A percentile compares a stretch with the other conserved stretches of the same genome.
These are phyloP conservation scores for Ciconia boyciana DNA, from an alignment of 2,113 vertebrate genomes.

Conservation along the genomic window DNA sequence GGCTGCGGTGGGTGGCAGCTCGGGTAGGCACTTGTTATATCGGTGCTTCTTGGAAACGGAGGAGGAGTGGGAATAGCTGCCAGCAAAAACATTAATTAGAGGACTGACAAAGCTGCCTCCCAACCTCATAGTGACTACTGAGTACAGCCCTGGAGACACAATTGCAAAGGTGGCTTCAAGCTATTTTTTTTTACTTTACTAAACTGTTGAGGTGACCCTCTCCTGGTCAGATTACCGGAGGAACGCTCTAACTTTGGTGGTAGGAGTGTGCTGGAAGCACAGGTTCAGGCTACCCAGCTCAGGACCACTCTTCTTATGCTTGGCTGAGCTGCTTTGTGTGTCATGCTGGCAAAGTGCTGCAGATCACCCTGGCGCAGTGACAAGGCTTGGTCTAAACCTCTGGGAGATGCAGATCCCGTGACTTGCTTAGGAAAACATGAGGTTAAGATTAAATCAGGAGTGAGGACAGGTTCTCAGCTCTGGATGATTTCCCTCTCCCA, in stretches of 20 bases:
- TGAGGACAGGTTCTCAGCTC: background rate
- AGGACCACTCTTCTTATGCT: background rate
- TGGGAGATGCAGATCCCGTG: background rate
- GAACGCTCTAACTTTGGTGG: background rate
- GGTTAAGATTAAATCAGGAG: background rate
- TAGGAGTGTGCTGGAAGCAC: background rate
- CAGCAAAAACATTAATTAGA: background rate
- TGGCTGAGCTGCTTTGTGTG: background rate
- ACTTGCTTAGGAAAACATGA: background rate
- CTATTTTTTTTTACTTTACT: background rate
- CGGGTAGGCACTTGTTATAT: fast-evolving
- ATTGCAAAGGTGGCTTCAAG: background rate
- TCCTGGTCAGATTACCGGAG: background rate
- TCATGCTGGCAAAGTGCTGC: background rate
- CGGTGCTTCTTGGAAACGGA: background rate
- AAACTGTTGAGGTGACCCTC: background rate
- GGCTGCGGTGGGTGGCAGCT: background rate
- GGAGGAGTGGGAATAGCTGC: background rate
- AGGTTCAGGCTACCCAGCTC: background rate
- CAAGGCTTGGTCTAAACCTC: background rate
- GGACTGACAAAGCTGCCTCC: background rate
- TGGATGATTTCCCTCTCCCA: background rate
- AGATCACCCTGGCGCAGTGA: background rate
- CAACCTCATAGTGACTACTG: background rate
- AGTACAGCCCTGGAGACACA: background rate